Conservation (phyloP, 2,888 invertebrate species). For the Acleris laterana region DNA sequence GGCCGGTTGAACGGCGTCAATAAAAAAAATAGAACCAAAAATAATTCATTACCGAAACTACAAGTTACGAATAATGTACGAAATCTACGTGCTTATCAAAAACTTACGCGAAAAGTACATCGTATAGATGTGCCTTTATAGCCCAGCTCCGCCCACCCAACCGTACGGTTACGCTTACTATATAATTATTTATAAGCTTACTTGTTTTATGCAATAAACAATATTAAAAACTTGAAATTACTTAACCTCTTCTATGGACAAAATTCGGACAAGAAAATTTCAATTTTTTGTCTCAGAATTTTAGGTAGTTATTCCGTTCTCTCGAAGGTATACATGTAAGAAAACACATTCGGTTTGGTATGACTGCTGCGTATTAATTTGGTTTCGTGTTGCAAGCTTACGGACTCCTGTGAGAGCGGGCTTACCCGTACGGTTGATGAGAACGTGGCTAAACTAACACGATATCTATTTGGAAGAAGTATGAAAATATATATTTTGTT, state of each 20-base stretch:
- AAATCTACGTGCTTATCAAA: constrained; percentile 62
- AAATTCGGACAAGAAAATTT: too few species aligned
- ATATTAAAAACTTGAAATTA: too few species aligned
- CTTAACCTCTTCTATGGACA: too few species aligned
- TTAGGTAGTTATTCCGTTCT: too few species aligned
- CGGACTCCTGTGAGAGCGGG: too few species aligned
- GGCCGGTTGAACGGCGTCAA: constrained; percentile 19
- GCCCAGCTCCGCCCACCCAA: constrained; percentile 3
- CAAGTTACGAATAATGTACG: constrained; percentile 56
- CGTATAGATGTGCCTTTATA: constrained; percentile 40
- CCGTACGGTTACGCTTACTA: background rate
- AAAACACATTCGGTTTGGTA: too few species aligned
- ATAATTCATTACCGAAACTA: constrained; percentile 53
- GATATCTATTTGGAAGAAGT: constrained; percentile 45
- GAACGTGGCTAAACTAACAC: constrained; percentile 43
- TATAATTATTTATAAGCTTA: background rate
- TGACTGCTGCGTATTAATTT: too few species aligned
- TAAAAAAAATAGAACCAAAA: constrained; percentile 42
- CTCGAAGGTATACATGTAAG: too few species aligned
- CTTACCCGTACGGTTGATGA: constrained; percentile 6
- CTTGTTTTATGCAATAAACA: background rate
- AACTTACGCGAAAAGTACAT: constrained; percentile 51
- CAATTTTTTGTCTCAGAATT: too few species aligned
- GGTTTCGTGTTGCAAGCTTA: too few species aligned
- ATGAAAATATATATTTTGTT: constrained; percentile 58